Conservation (phyloP, 2,113 vertebrate genomes). For the Zosterops hypoxanthus region DNA sequence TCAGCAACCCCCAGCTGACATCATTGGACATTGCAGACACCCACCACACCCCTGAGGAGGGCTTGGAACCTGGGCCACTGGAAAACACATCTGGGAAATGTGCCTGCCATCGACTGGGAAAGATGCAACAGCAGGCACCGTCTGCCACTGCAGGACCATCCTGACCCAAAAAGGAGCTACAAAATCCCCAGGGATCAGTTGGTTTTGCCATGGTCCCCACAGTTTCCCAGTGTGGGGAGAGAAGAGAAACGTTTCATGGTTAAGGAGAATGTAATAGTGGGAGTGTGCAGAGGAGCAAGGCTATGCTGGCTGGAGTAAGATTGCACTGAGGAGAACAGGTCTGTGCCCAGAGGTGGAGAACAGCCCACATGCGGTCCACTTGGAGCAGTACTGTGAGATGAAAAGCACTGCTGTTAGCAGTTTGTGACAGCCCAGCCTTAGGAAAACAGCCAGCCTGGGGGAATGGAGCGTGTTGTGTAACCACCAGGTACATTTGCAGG, state of each 20-base stretch:
- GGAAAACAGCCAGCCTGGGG: background rate
- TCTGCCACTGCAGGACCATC: background rate
- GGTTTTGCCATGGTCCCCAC: background rate
- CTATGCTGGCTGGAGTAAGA: background rate
- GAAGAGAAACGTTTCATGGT: background rate
- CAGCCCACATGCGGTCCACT: background rate
- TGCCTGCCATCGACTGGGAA: background rate
- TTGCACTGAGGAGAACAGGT: background rate
- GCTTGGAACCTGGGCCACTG: background rate
- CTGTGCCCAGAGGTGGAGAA: background rate
- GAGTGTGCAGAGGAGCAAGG: fast-evolving
- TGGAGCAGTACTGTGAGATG: background rate
- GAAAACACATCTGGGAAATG: background rate
- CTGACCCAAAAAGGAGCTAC: background rate
- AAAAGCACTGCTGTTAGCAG: background rate
- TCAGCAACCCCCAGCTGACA: background rate
- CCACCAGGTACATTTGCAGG: background rate
- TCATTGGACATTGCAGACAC: background rate
- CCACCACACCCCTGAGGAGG: fast-evolving
- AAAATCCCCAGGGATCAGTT: background rate
- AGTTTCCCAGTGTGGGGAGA: background rate
- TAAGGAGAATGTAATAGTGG: background rate
- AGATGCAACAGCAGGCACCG: background rate
- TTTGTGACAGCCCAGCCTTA: background rate
- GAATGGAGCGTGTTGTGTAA: background rate